These are phyloP conservation scores for Merops nubicus DNA, from an alignment of 2,113 vertebrate genomes.

Conservation along the genomic window DNA sequence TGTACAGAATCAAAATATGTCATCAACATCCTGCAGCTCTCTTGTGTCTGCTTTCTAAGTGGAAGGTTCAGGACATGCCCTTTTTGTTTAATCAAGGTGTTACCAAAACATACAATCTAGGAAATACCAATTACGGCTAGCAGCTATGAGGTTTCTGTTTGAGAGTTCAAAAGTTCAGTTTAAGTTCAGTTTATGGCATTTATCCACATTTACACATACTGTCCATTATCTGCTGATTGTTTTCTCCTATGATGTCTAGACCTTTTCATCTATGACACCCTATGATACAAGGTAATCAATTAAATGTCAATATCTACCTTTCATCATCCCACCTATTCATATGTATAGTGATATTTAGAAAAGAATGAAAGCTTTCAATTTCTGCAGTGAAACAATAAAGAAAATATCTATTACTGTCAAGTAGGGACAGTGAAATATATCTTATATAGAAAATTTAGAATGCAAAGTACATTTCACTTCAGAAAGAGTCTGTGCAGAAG, in stretches of 20 bases:
- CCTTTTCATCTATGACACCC: not conserved
- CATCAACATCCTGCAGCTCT: not conserved
- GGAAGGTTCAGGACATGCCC: not conserved
- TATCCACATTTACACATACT: not conserved
- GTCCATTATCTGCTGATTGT: not conserved
- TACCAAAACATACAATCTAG: not conserved
- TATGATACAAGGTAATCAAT: not conserved
- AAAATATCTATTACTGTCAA: not conserved
- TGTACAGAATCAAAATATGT: not conserved
- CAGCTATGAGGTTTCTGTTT: not conserved
- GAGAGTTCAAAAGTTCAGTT: not conserved
- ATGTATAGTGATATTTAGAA: not conserved
- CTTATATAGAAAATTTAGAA: not conserved
- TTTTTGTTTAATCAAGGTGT: not conserved
- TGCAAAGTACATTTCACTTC: not conserved
- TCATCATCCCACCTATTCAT: not conserved
- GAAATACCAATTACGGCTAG: not conserved
- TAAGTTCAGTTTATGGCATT: not conserved
- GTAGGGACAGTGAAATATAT: not conserved
- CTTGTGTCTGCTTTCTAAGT: not conserved
- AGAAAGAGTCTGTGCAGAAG: not conserved
- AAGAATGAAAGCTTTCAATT: not conserved
- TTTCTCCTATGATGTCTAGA: not conserved
- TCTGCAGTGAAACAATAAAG: not conserved
- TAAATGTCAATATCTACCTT: not conserved